Base-by-base conservation (phyloP, 2,888 invertebrate species). In the Nemurella pictetii region DNA sequence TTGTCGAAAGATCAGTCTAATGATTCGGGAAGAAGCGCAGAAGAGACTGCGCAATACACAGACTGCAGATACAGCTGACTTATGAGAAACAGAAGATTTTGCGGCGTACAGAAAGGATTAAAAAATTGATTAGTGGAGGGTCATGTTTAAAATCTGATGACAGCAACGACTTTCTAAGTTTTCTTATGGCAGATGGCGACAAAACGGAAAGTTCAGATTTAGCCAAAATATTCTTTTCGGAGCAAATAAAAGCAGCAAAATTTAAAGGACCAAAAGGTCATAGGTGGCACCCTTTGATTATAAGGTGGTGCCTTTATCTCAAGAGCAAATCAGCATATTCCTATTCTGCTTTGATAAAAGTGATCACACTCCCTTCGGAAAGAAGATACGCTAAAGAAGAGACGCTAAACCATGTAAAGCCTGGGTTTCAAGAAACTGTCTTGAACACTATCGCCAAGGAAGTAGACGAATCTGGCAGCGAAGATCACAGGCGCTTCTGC, bases 221-320 rank as follows among this genome's bases (percentile, higher is more conserved):
- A n/a, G 80, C 80, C 2, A 80, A 29, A 80, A 30, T 32, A 5
- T 32, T 32, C 5, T 32, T 32, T 5, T 3, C 5, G 4, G 80
- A 80, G 32, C 80, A 80, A 30, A 80, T 80, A 80, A 80, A 35
- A 4, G 80, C 35, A 3, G 80, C 80, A 12, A 30, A 30, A n/a
- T 5, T n/a, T 3, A 80, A 80, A 26, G 29, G 30, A 30, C 2
- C 80, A 5, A 25, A 26, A 4, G 80, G 80, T 4, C 32, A 80
- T 35, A 2, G 80, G 26, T 80, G 81, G 81, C 81, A 81, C 26
- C 81, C 81, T 0, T 32, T 81, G 7, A 35, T 81, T 4, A 36
- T 81, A 25, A 81, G 36, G 36, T 82, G 82, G 82, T 82, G 82
- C 29, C 20, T 82, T 7, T 82, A 72, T 27, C 28, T 82, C 9